Evolutionary conservation across 2,113 vertebrate genomes (phyloP), one percentile per base, ranked within the genome.

Genomic region (Salminus brasiliensis): DNA sequence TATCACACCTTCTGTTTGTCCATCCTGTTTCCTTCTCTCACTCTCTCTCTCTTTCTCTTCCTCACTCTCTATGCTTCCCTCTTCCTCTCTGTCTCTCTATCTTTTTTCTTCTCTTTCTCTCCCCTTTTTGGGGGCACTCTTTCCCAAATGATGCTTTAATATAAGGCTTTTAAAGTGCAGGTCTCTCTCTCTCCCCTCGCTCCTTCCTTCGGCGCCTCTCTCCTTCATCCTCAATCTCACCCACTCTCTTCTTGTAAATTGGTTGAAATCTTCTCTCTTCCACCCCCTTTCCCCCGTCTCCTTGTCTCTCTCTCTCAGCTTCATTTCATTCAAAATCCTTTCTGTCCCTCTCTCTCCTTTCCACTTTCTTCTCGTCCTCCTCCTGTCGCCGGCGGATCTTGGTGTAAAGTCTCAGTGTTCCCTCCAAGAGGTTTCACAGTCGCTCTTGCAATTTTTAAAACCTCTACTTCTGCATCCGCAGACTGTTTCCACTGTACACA

Each of bases 301-400:
- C 34, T 32, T 9, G 55, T 63, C 29, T 55, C 23, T 57, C 29
- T 55, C 23, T 57, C 34, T 43, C 47, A 34, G 60, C 60, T 63
- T 63, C 49, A 67, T 32, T 68, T 57, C 15, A 76, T 76, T 66
- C 60, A 52, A 66, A 65, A 66, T 76, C 30, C 29, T 76, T 15
- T 65, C 69, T 49, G 16, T 9, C 27, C 7, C 41, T 36, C 57
- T 55, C 18, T n/a, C 15, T n/a, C 16, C 39, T 57, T 53, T n/a
- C n/a, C 49, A 13, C 39, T 45, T 65, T 36, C 67, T 32, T 25
- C 43, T 65, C 23, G 39, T 57, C 55, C 47, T 34, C 13, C 70
- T 32, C 23, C n/a, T 43, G 32, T 57, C 27, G 16, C 41, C 57
- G 2, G 27, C 4, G 27, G 18, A 60, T 30, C 57, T 29, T 6